Conservation (phyloP, 2,797 vertebrate genomes). For the Phoeniculus purpureus region DNA sequence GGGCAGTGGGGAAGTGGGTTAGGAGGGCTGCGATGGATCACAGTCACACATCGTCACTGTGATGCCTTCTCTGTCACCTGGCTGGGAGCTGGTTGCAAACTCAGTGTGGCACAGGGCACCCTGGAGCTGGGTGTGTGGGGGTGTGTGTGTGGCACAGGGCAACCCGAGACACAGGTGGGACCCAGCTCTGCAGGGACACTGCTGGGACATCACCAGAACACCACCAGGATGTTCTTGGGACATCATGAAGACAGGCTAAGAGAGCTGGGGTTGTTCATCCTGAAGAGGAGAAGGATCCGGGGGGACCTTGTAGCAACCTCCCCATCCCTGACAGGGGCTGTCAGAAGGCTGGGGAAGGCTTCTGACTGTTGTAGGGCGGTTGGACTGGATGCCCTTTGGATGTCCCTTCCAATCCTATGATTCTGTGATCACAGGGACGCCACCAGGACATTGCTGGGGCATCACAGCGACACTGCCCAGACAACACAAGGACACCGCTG, state of each 20-base stretch:
- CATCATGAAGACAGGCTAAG: too few species aligned
- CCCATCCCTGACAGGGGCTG: too few species aligned
- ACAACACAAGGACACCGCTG: background rate
- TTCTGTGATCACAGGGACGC: background rate
- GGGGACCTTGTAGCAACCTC: too few species aligned
- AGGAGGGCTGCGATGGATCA: background rate
- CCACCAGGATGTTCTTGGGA: too few species aligned
- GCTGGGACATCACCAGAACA: background rate
- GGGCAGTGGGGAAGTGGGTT: constrained; percentile 65
- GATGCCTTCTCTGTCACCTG: background rate
- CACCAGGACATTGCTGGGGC: background rate
- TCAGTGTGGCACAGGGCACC: accelerated
- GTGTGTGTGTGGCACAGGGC: accelerated
- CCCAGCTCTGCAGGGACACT: background rate
- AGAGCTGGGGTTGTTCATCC: too few species aligned
- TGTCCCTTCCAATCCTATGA: too few species aligned
- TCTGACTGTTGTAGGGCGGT: too few species aligned
- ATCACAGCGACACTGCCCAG: background rate
- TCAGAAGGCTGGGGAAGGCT: too few species aligned
- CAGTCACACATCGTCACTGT: background rate
- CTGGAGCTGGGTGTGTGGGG: accelerated
- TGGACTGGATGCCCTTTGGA: too few species aligned
- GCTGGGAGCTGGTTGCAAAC: background rate
- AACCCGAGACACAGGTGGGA: background rate
- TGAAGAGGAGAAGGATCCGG: too few species aligned